Percentiles rank a stretch among this genome's conserved stretches.
These are phyloP conservation scores for Thaumatotibia leucotreta DNA, from an alignment of 1,140 invertebrate genomes.

Conservation along the genomic window DNA sequence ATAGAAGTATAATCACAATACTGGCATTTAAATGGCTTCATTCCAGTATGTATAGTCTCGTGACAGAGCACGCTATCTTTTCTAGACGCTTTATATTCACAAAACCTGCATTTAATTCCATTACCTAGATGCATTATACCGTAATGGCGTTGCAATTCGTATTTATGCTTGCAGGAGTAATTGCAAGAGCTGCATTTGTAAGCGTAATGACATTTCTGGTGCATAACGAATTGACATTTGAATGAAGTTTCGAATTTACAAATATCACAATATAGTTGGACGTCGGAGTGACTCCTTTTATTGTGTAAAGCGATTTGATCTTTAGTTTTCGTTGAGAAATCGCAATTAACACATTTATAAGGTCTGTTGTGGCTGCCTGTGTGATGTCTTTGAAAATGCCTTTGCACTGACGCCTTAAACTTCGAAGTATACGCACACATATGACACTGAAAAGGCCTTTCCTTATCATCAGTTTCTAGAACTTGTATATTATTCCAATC, in stretches of 20 bases:
- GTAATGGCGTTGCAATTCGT: slow-evolving; percentile 46
- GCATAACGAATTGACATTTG: slow-evolving; percentile 47
- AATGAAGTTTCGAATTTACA: slow-evolving; percentile 38
- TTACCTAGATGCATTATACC: slow-evolving; percentile 35
- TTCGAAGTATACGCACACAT: slow-evolving; percentile 44
- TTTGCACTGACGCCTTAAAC: slow-evolving; percentile 53
- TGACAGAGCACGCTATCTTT: slow-evolving; percentile 47
- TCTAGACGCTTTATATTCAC: slow-evolving; percentile 42
- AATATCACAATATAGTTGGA: slow-evolving; percentile 23
- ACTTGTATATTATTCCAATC: slow-evolving; percentile 53
- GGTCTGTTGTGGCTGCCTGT: slow-evolving; percentile 40
- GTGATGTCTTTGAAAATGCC: slow-evolving; percentile 54
- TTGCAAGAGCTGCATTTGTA: slow-evolving; percentile 40
- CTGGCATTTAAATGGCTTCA: slow-evolving; percentile 45
- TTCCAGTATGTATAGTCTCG: slow-evolving; percentile 46
- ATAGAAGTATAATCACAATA: slow-evolving; percentile 40
- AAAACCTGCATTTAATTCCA: slow-evolving; percentile 43
- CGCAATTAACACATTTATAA: slow-evolving; percentile 50
- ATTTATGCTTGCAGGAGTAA: slow-evolving; percentile 46
- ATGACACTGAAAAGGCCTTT: slow-evolving; percentile 40
- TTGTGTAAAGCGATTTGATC: slow-evolving; percentile 54
- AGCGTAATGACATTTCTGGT: slow-evolving; percentile 45
- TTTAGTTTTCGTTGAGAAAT: slow-evolving; percentile 56
- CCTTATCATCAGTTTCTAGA: slow-evolving; percentile 36
- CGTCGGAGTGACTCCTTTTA: slow-evolving; percentile 37